Evolutionary conservation across 2,113 vertebrate species (phyloP), one percentile per base, ranked within the genome.

Genomic region (Mormyrus iriodes): DNA sequence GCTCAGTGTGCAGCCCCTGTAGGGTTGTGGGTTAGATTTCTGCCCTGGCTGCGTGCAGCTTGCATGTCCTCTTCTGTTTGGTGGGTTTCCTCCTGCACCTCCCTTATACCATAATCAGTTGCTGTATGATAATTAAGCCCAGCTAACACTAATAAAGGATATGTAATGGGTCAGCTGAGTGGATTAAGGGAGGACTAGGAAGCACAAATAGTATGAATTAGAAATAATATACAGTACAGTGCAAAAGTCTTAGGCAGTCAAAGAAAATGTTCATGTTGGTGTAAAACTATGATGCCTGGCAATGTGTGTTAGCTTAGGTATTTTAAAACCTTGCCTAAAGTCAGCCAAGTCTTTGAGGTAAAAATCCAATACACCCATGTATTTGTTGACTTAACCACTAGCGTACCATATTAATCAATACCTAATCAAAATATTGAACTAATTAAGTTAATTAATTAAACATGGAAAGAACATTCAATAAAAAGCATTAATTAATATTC

Each of bases 401-500:
- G 61, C 10, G 9, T n/a, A 27, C 61, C n/a, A 0, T 27, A 24
- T 65, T 65, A 65, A 27, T 24, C 27, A 13, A 69, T 31, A 69
- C 61, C 10, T 31, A 69, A 69, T 69, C 10, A 31, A 27, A 3
- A 31, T 69, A 31, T 4, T 69, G 61, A 3, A 69, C 61, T 69
- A 31, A 69, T 69, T 69, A 31, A 69, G 61, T 31, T 69, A 69
- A 69, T 65, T 65, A 65, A 65, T 65, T 65, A 69, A 69, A 69
- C 31, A 69, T 69, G 9, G n/a, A 69, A 69, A 69, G 0, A 31
- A 3, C 24, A 27, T 46, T 27, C 44, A 49, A 79, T 39, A 79
- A 79, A 46, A 79, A 79, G 35, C 31, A 7, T 31, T 13, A 79
- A 79, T 21, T 4, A 79, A 79, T 79, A 39, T 79, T 42, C 96